Conservation (phyloP, 1,140 invertebrate genomes). For the Microplitis mediator region DNA sequence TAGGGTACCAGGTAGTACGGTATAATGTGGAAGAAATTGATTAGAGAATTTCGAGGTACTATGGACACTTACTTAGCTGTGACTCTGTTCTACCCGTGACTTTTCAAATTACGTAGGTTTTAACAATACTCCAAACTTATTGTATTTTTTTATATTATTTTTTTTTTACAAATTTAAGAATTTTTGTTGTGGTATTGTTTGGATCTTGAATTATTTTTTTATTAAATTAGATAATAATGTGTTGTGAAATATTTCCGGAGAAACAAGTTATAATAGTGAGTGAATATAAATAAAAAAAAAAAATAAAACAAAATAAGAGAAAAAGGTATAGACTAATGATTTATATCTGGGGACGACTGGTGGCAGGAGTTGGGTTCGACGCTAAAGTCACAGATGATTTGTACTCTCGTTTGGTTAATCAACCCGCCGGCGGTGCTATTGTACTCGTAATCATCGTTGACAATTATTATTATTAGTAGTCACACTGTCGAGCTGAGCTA, state of each 20-base stretch:
- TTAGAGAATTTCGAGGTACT: slow-evolving; percentile 12
- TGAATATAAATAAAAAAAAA: neutral
- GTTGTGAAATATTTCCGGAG: slow-evolving; percentile 6
- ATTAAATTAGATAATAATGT: neutral
- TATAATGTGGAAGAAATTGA: slow-evolving; percentile 33
- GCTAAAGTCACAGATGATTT: slow-evolving; percentile 15
- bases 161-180: neutral
- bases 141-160: neutral
- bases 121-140: neutral
- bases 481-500: slow-evolving; percentile 8
- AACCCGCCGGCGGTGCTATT: slow-evolving; percentile 21
- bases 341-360: slow-evolving; percentile 16
- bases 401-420: slow-evolving; percentile 24
- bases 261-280: neutral
- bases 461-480: slow-evolving; percentile 26
- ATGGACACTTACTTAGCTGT: neutral
- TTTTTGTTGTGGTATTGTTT: neutral
- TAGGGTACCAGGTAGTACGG: slow-evolving; percentile 20
- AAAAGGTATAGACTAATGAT: slow-evolving; percentile 13
- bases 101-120: neutral
- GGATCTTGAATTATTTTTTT: neutral
- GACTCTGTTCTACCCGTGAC: neutral
- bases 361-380: slow-evolving; percentile 20
- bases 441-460: slow-evolving; percentile 23
- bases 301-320: neutral